A percentile compares a stretch with the other conserved stretches of the same genome.
Conservation (phyloP, 2,888 invertebrate genomes). For the Sphaerophoria rueppellii region DNA sequence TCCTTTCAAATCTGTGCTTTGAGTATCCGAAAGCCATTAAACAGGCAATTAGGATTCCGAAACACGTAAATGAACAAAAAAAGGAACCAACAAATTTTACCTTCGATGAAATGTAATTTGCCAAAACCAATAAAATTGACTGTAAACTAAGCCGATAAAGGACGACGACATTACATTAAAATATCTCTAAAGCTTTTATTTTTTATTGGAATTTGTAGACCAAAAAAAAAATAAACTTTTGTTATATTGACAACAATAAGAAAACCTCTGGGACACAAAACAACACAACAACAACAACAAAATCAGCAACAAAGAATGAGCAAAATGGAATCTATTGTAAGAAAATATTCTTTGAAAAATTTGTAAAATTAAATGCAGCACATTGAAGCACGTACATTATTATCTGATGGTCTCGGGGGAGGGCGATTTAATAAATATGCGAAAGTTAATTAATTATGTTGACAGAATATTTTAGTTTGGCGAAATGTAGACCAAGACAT, state of each 20-base stretch:
- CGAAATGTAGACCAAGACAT: too few species aligned
- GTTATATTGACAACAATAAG: slow-evolving; percentile 23
- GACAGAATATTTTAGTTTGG: background rate
- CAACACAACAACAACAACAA: background rate
- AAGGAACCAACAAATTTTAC: background rate
- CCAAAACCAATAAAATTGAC: slow-evolving; percentile 35
- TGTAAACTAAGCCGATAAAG: slow-evolving; percentile 35
- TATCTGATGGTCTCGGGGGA: background rate
- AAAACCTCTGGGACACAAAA: background rate
- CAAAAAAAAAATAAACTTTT: slow-evolving; percentile 30
- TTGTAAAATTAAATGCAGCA: slow-evolving; percentile 32
- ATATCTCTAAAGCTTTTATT: slow-evolving; percentile 26
- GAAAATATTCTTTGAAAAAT: slow-evolving; percentile 20
- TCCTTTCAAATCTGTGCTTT: background rate
- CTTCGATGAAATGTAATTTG: slow-evolving; percentile 22
- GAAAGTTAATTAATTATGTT: background rate
- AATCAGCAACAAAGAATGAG: background rate
- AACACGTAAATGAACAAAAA: slow-evolving; percentile 25
- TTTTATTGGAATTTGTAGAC: slow-evolving; percentile 17
- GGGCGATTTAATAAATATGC: background rate
- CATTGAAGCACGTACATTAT: slow-evolving; percentile 25
- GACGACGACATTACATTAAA: slow-evolving; percentile 32
- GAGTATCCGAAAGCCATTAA: slow-evolving; percentile 17
- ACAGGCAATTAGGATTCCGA: slow-evolving; percentile 31
- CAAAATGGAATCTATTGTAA: background rate